Evolutionary conservation across 2,888 invertebrate genomes (phyloP).

Genomic region (Chorisops tibialis): DNA sequence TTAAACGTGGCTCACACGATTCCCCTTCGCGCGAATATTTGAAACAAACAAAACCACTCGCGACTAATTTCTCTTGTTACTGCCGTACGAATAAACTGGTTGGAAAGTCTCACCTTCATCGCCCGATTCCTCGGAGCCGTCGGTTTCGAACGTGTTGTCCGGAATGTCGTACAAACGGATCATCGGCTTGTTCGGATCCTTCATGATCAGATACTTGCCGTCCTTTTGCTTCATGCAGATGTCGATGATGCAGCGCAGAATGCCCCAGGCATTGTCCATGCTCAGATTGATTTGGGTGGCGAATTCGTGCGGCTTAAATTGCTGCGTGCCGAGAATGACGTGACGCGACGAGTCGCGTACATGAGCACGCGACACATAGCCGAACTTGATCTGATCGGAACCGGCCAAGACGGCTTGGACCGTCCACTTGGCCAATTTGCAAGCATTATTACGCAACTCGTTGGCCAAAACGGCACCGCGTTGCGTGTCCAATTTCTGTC

Average conservation of each 20-base stretch:
- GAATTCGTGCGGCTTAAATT: constrained; percentile 97
- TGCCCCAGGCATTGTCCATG: constrained; percentile 99
- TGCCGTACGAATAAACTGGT: constrained; percentile 45
- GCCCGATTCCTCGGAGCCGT: constrained; percentile 73
- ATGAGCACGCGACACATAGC: constrained; percentile 95
- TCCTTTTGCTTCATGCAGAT: constrained; percentile 96
- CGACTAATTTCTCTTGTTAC: constrained; percentile 19
- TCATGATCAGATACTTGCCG: constrained; percentile 96
- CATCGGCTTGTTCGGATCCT: constrained; percentile 98
- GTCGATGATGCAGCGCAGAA: constrained; percentile 94
- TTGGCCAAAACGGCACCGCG: constrained; percentile 97
- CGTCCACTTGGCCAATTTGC: constrained; percentile 99
- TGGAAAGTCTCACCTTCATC: constrained; percentile 52
- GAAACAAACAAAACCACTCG: not conserved
- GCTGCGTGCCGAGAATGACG: constrained; percentile 94
- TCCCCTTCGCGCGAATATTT: too few relatives aligned
- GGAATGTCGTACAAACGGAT: constrained; percentile 97
- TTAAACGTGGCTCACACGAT: too few relatives aligned
- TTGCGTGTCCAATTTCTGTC: constrained; percentile 95
- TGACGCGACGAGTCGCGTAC: constrained; percentile 94
- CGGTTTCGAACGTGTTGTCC: constrained; percentile 97
- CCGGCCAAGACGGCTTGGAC: constrained; percentile 91
- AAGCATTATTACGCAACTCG: constrained; percentile 97
- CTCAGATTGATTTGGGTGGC: constrained; percentile 97
- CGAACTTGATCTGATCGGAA: constrained; percentile 96